A percentile compares a stretch with the other conserved stretches of the same genome.
Evolutionary conservation across 2,888 invertebrate species (phyloP).

Genomic region (Choristoneura rosaceana): DNA sequence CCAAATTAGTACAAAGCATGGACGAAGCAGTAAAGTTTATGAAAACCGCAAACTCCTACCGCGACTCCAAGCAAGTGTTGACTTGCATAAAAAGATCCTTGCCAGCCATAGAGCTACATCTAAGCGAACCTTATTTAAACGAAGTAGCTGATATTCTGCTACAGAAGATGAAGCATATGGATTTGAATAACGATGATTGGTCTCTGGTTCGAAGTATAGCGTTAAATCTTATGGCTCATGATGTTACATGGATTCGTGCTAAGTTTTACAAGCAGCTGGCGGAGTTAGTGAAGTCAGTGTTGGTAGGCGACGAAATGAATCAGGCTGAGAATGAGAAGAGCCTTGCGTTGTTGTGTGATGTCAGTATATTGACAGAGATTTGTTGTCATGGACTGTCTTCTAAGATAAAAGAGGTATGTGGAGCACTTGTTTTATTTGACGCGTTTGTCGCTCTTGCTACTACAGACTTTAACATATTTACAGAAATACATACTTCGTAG

Average conservation of each 20-base stretch:
- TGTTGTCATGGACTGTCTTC: constrained; percentile 86
- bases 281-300: constrained; percentile 79
- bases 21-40: constrained; percentile 70
- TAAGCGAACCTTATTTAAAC: constrained; percentile 81
- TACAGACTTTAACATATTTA: no score
- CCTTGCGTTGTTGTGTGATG: constrained; percentile 83
- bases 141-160: constrained; percentile 73
- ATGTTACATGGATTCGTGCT: constrained; percentile 79
- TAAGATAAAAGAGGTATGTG: constrained; percentile 60
- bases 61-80: constrained; percentile 68
- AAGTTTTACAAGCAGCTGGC: constrained; percentile 84
- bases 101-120: constrained; percentile 85
- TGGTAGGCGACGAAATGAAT: constrained; percentile 81
- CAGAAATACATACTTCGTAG: no score
- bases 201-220: constrained; percentile 71
- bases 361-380: constrained; percentile 87
- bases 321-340: constrained; percentile 76
- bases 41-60: constrained; percentile 62
- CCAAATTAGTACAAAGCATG: constrained; percentile 69
- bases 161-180: constrained; percentile 63
- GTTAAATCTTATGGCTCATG: constrained; percentile 85
- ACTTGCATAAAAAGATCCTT: constrained; percentile 81
- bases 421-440: not conserved
- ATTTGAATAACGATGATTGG: constrained; percentile 69
- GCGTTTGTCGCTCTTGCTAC: no score